Evolutionary conservation across 1,140 invertebrate genomes (phyloP).

Genomic region (Drosophila fuyamai): DNA sequence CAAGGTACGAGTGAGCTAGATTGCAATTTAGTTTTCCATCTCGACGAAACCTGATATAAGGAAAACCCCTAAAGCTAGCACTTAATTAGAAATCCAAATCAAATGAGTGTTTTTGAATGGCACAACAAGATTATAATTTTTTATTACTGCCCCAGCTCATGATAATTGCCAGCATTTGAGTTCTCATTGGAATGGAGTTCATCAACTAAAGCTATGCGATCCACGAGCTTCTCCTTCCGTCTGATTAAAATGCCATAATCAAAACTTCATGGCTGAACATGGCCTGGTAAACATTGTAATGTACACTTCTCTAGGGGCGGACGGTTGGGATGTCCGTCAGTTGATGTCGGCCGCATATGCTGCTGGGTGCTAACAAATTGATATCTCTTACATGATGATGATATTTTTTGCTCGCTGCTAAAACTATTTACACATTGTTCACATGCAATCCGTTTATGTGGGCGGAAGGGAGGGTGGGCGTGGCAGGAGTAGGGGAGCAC

Average conservation of each 20-base stretch:
- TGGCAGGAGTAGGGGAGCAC: background rate
- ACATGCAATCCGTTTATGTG: constrained; percentile 36
- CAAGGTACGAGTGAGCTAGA: too few species aligned
- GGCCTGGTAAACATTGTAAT: constrained; percentile 24
- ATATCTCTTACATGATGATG: constrained; percentile 61
- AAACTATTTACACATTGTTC: constrained; percentile 56
- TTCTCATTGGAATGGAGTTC: background rate
- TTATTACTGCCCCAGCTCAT: background rate
- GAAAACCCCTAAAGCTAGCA: too few species aligned
- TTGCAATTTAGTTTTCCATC: too few species aligned
- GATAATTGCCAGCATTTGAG: constrained; percentile 8
- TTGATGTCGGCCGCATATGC: constrained; percentile 19
- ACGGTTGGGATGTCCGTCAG: background rate
- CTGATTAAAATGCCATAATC: constrained; percentile 32
- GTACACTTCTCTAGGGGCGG: constrained; percentile 14
- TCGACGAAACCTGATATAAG: too few species aligned
- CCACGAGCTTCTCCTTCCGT: constrained; percentile 5
- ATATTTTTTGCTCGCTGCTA: constrained; percentile 41
- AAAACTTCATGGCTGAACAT: constrained; percentile 24
- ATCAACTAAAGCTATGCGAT: background rate
- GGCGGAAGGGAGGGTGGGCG: constrained; percentile 2
- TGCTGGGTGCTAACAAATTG: constrained; percentile 58
- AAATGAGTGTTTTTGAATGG: too few species aligned
- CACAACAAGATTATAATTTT: background rate
- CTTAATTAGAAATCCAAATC: too few species aligned